A percentile compares a stretch with the other conserved stretches of the same genome.
phyloP scores from a whole-genome alignment of 2,888 invertebrate genomes.

The Drosophila hamatofila region DNA sequence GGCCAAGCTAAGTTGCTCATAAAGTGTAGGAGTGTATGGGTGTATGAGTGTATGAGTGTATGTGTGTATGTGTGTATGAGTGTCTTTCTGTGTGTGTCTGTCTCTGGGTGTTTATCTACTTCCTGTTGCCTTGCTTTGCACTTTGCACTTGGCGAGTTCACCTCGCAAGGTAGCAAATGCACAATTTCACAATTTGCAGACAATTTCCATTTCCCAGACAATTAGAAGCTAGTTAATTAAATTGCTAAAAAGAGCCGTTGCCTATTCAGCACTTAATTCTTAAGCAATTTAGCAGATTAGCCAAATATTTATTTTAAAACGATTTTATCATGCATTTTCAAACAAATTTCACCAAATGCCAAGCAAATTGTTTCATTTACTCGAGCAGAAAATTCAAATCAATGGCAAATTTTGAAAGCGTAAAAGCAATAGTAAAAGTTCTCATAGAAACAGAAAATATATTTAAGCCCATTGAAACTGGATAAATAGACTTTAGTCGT shows the following conservation, averaged over 20 bases:
- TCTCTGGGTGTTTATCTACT: conserved; percentile 1
- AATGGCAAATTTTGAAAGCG: not conserved
- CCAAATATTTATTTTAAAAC: conserved; percentile 14
- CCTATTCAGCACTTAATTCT: conserved; percentile 8
- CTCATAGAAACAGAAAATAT: no score
- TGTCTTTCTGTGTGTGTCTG: not conserved
- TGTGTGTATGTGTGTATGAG: not conserved
- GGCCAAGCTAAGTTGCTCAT: conserved; percentile 17
- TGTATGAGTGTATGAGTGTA: not conserved
- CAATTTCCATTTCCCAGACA: conserved; percentile 47
- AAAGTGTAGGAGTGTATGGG: not conserved
- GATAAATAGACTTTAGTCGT: not conserved
- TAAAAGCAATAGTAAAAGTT: not conserved
- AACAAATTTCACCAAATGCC: conserved; percentile 2
- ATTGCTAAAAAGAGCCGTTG: conserved; percentile 22
- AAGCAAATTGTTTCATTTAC: not conserved
- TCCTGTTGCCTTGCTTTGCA: conserved; percentile 39
- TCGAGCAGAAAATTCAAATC: conserved; percentile 7
- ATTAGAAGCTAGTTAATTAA: conserved; percentile 48
- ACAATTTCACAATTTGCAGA: conserved; percentile 35
- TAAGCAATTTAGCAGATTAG: not conserved
- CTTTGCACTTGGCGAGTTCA: conserved; percentile 60
- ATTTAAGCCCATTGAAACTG: not conserved
- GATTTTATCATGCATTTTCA: not conserved
- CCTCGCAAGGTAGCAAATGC: conserved; percentile 27